Conservation (phyloP, 2,113 vertebrate species). For the Peromyscus polionotus region DNA sequence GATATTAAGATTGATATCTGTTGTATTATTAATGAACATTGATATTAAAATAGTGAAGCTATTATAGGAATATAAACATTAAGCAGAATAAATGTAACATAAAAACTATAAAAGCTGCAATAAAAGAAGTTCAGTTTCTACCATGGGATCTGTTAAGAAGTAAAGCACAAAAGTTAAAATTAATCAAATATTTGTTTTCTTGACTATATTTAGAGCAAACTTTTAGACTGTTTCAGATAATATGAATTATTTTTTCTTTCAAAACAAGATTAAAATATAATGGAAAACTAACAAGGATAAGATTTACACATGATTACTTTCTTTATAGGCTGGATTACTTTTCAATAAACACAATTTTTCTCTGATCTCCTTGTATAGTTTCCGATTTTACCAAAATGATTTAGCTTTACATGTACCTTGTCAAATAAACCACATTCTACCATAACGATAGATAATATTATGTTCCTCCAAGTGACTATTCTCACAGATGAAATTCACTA, state of each 20-base stretch:
- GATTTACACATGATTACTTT: no score
- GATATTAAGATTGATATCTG: background rate
- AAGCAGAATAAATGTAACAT: background rate
- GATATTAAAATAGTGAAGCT: background rate
- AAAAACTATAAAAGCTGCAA: background rate
- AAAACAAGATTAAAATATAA: background rate
- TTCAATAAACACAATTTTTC: no score
- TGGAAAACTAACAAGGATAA: no score
- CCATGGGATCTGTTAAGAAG: background rate
- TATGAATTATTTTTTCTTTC: background rate
- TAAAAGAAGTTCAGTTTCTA: background rate
- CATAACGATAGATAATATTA: no score
- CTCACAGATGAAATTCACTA: no score
- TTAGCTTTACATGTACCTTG: no score
- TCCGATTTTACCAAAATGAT: no score
- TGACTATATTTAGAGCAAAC: background rate
- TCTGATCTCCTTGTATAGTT: no score
- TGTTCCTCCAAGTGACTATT: no score
- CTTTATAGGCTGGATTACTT: no score
- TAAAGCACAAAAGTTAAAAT: background rate
- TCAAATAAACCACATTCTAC: no score
- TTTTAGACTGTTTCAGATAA: background rate
- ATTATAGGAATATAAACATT: background rate
- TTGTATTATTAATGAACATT: background rate
- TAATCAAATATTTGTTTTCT: background rate